These are phyloP conservation scores for Dicerorhinus sumatrensis DNA, from an alignment of 2,113 vertebrate genomes.

Conservation along the genomic window DNA sequence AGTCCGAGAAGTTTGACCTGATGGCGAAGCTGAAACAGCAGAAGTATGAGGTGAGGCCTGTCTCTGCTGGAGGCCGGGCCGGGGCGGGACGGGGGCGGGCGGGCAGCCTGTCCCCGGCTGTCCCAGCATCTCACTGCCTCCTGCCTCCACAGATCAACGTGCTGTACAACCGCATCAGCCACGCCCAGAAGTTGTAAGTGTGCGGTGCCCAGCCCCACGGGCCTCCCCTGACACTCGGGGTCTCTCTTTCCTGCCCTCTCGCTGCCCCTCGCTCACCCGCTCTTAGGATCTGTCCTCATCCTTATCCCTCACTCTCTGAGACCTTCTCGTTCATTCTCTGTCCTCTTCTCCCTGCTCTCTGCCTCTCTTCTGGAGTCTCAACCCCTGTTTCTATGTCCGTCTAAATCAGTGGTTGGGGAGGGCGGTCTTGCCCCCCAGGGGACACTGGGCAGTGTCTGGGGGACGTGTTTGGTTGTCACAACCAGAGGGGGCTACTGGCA, in stretches of 20 bases:
- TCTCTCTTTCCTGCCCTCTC: neutral
- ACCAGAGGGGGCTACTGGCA: neutral
- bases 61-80: rapidly evolving
- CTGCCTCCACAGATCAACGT: conserved; percentile 81
- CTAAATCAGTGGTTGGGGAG: too few relatives aligned
- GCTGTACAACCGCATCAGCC: conserved; percentile 87
- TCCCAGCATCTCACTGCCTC: neutral
- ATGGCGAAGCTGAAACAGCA: conserved; percentile 93
- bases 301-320: neutral
- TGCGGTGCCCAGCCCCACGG: rapidly evolving
- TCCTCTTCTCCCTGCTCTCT: neutral
- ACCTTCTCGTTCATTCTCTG: neutral
- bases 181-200: conserved; percentile 88
- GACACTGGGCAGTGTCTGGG: rapidly evolving
- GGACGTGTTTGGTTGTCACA: neutral
- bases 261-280: too few relatives aligned
- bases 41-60: conserved; percentile 91
- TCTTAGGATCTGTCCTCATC: neutral
- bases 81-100: rapidly evolving
- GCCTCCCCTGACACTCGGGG: neutral
- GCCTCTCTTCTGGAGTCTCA: neutral
- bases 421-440: neutral
- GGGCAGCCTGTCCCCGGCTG: rapidly evolving
- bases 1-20: conserved; percentile 95
- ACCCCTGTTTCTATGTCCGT: neutral